Evolutionary conservation across 2,888 invertebrate species (phyloP), one percentile per base, ranked within the genome.

Genomic region (Branchipolynoe longqiensis): DNA sequence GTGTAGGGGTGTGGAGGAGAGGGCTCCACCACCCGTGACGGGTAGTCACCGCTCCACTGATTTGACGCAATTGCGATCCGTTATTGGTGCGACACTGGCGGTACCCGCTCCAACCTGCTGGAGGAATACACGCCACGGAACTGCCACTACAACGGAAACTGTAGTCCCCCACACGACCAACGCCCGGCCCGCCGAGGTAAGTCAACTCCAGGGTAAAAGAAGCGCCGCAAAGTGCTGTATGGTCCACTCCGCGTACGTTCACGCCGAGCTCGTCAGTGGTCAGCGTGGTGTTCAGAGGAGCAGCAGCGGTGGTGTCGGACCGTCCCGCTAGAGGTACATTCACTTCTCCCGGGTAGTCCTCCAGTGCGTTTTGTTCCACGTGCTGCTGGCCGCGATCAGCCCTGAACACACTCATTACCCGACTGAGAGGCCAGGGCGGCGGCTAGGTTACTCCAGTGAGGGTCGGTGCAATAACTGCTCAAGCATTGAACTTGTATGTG

Each of bases 1-100:
- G 78, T 28, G 78, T 78, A 78, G 78, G 78, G 78, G 78, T 78
- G 78, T 48, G 78, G 78, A 54, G 78, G 78, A 78, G 41, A 33
- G 48, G 78, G 54, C 41, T 78, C 78, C 78, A 78, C 78, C 78
- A 78, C 78, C 41, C 78, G 78, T 4, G 69, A 69, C 12, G 25
- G 78, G 78, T 78, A 78, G 54, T 48, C 41, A 78, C 78, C 48
- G 54, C 41, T 54, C 78, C 78, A 78, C 78, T 78, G 48, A 78
- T 69, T 69, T 69, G 69, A 69, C 69, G 69, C 69, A 69, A 69
- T 69, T 69, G 69, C 69, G 69, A 69, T 69, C 69, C 69, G 69
- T 69, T 69, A 33, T 69, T 69, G 69, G 69, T 36, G 69, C 69
- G 33, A 69, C 69, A 69, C 36, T 33, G 33, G 33, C 38, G 69